A percentile compares a stretch with the other conserved stretches of the same genome.
phyloP scores from a whole-genome alignment of 2,113 vertebrate genomes.

The Oreochromis aureus region DNA sequence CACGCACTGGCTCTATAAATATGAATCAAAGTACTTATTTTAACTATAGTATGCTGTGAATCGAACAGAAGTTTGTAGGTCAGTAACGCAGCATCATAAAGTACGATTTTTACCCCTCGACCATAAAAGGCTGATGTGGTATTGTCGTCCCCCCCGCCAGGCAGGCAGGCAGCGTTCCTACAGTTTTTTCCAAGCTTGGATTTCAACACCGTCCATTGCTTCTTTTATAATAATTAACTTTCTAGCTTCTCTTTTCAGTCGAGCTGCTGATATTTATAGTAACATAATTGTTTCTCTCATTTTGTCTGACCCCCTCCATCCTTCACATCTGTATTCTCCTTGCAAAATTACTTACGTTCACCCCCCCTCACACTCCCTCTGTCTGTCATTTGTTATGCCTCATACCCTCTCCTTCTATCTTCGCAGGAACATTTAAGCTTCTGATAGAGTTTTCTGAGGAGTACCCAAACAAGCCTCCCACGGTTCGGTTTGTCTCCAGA shows the following conservation, averaged over 20 bases:
- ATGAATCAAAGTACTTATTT: neutral
- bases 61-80: neutral
- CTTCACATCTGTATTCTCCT: slow-evolving; percentile 2
- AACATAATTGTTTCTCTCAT: neutral
- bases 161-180: neutral
- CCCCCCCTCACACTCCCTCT: neutral
- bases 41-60: neutral
- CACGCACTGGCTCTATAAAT: neutral
- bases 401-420: neutral
- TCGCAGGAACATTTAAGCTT: slow-evolving; percentile 97
- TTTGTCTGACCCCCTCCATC: neutral
- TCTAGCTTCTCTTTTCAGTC: neutral
- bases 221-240: neutral
- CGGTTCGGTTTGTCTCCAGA: slow-evolving; percentile 97
- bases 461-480: slow-evolving; percentile 98
- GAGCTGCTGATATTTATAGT: slow-evolving; percentile 28
- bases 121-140: neutral
- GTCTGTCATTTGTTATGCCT: neutral
- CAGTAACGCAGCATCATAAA: neutral
- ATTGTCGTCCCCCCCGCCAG: neutral
- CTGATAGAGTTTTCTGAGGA: slow-evolving; percentile 99
- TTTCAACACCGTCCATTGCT: neutral
- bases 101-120: neutral
- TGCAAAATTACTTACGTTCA: neutral
- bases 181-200: neutral